These are phyloP conservation scores for Leucoptera coffeella DNA, from an alignment of 2,888 invertebrate species.

Conservation along the genomic window DNA sequence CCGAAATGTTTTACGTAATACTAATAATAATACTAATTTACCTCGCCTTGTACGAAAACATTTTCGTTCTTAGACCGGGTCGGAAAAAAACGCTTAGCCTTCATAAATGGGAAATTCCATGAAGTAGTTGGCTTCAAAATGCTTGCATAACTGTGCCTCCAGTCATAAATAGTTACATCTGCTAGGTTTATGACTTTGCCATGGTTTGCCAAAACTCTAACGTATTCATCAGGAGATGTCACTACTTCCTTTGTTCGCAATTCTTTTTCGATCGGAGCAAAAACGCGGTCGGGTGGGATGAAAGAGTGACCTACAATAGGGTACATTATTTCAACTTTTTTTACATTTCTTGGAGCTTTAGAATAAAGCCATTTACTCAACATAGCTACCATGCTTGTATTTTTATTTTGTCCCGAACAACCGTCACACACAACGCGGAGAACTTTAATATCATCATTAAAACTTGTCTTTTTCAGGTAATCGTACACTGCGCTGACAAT, in stretches of 20 bases:
- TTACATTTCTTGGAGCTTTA: slow-evolving; percentile 4
- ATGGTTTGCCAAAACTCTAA: neutral
- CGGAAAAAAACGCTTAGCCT: too few species aligned
- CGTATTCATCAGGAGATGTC: neutral
- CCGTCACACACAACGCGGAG: slow-evolving; percentile 3
- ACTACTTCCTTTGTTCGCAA: neutral
- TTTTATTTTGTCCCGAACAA: slow-evolving; percentile 5
- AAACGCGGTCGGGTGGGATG: neutral
- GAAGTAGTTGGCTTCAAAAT: too few species aligned
- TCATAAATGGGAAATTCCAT: too few species aligned
- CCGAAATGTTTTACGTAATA: too few species aligned
- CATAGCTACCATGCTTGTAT: slow-evolving; percentile 4
- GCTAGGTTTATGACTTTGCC: neutral
- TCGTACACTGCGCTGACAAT: too few species aligned
- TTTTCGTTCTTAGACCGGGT: too few species aligned
- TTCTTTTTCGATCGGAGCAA: neutral
- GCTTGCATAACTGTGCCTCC: too few species aligned
- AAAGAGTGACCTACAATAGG: slow-evolving; percentile 1
- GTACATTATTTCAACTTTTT: slow-evolving; percentile 1
- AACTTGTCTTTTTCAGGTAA: too few species aligned
- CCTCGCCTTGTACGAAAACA: too few species aligned
- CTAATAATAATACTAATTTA: slow-evolving; percentile 1
- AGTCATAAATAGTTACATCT: too few species aligned
- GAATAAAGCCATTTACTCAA: slow-evolving; percentile 5
- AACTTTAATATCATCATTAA: too few species aligned